A percentile compares a stretch with the other conserved stretches of the same genome.
These are phyloP conservation scores for Poicephalus meyeri DNA, from an alignment of 2,113 vertebrate genomes.

Conservation along the genomic window DNA sequence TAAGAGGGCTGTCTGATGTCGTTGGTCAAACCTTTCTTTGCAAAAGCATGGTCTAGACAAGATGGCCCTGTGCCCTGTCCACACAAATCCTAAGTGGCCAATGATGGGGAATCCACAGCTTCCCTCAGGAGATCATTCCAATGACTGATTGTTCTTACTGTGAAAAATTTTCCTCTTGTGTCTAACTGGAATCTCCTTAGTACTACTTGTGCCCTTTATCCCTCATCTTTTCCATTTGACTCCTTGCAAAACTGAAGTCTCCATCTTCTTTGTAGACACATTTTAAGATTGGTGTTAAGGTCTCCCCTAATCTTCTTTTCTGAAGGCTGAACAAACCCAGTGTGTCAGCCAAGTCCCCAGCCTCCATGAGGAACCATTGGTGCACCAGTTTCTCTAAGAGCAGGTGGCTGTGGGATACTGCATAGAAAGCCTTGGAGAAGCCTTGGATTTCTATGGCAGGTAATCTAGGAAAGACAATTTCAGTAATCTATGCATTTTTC, in stretches of 20 bases:
- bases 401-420: background rate
- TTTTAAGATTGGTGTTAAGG: background rate
- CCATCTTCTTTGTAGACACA: background rate
- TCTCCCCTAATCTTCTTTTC: background rate
- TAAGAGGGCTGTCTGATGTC: background rate
- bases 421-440: background rate
- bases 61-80: accelerated
- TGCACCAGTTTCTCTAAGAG: background rate
- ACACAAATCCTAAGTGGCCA: background rate
- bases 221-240: background rate
- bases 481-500: background rate
- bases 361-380: background rate
- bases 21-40: background rate
- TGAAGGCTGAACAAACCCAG: background rate
- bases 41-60: background rate
- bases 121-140: background rate
- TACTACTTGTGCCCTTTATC: background rate
- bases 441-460: background rate
- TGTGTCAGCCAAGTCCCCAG: background rate
- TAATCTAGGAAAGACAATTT: background rate
- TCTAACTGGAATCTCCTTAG: background rate
- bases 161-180: background rate
- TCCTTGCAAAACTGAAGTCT: background rate
- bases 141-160: background rate
- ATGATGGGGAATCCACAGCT: background rate